Evolutionary conservation across 2,888 invertebrate genomes (phyloP).

Genomic region (Drosophila hamatofila): DNA sequence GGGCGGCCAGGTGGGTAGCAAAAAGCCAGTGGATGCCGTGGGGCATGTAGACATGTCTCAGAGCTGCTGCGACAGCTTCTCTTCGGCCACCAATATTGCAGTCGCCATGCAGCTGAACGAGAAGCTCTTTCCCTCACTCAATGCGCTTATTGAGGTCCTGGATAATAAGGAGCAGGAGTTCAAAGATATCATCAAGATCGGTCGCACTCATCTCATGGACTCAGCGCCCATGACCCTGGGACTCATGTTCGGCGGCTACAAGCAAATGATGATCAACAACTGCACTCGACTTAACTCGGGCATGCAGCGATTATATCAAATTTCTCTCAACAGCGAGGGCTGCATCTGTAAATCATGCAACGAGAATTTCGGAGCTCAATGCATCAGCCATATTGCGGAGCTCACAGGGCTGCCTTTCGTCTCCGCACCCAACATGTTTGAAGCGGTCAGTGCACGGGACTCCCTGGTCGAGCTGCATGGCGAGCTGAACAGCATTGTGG

Average conservation of each 20-base stretch:
- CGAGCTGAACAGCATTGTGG: conserved; percentile 95
- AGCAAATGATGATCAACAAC: conserved; percentile 92
- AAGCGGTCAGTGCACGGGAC: conserved; percentile 97
- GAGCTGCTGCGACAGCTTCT: conserved; percentile 98
- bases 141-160: conserved; percentile 89
- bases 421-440: conserved; percentile 98
- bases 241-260: conserved; percentile 98
- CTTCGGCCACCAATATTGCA: conserved; percentile 98
- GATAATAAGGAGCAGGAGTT: conserved; percentile 93
- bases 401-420: conserved; percentile 95
- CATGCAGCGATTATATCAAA: conserved; percentile 92
- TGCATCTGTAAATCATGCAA: conserved; percentile 97
- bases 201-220: conserved; percentile 93
- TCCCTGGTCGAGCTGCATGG: conserved; percentile 97
- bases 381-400: conserved; percentile 91
- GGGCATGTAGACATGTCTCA: conserved; percentile 99
- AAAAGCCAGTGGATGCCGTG: conserved; percentile 97
- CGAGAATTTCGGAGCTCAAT: conserved; percentile 96
- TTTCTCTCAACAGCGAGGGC: conserved; percentile 97
- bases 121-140: conserved; percentile 91
- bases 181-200: conserved; percentile 96
- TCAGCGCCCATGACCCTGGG: conserved; percentile 97
- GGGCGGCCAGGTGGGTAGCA: conserved; percentile 96
- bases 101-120: conserved; percentile 94
- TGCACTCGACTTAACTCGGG: conserved; percentile 92